Percentiles rank a stretch among this genome's conserved stretches.
These are phyloP conservation scores for Paedocypris micromegethes DNA, from an alignment of 2,797 vertebrate genomes.

Conservation along the genomic window DNA sequence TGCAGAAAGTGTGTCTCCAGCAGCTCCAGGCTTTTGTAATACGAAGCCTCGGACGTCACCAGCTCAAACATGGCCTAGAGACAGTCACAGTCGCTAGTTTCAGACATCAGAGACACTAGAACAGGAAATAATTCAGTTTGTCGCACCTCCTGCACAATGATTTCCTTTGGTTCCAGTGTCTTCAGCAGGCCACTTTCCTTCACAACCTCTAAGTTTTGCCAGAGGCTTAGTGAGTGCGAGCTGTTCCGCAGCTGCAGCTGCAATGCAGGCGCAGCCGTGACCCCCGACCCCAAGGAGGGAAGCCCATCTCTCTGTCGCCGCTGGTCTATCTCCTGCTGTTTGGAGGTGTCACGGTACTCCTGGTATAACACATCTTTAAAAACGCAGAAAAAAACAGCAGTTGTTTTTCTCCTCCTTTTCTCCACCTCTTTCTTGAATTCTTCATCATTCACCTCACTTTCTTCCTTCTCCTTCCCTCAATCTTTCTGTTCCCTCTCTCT, in stretches of 20 bases:
- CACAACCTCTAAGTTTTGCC: conserved; percentile 90
- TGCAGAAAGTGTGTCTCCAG: conserved; percentile 89
- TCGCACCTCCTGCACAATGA: conserved; percentile 90
- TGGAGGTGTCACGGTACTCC: conserved; percentile 91
- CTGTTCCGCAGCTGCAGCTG: conserved; percentile 72
- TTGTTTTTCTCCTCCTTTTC: too few species aligned
- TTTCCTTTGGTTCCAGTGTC: conserved; percentile 76
- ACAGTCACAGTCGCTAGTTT: not conserved
- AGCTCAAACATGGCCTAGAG: conserved; percentile 94
- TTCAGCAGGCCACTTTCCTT: conserved; percentile 77
- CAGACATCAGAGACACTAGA: not conserved
- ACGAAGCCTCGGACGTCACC: conserved; percentile 91
- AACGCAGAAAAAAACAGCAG: conserved; percentile 36
- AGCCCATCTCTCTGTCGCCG: conserved; percentile 79
- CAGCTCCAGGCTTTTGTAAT: conserved; percentile 92
- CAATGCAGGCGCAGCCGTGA: conserved; percentile 49
- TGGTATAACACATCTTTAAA: conserved; percentile 85
- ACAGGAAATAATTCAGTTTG: not conserved
- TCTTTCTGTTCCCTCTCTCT: too few species aligned
- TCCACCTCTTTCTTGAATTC: too few species aligned
- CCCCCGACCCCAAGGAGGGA: conserved; percentile 33
- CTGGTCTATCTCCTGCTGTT: conserved; percentile 88
- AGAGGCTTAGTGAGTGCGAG: conserved; percentile 75
- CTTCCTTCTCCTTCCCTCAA: too few species aligned
- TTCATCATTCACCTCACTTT: too few species aligned